These are phyloP conservation scores for Tetragonula clypearis DNA, from an alignment of 1,140 invertebrate species.

Conservation along the genomic window DNA sequence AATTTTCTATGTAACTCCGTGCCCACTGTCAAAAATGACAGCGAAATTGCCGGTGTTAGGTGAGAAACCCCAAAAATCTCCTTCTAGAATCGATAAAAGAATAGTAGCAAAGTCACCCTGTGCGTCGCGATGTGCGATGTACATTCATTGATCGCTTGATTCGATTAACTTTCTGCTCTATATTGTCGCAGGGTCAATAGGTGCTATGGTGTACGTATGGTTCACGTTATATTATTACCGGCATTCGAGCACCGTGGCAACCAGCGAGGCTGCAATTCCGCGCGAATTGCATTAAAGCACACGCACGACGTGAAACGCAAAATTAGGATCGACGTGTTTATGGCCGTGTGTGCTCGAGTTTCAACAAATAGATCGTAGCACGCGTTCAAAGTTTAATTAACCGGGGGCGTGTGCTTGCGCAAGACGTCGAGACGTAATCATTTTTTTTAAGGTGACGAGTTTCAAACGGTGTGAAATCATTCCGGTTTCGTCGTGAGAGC, in stretches of 20 bases:
- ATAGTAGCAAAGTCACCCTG: no score
- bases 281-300: constrained; percentile 38
- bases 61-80: neutral
- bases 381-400: constrained; percentile 43
- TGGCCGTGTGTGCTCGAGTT: constrained; percentile 35
- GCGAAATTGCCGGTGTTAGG: no score
- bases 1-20: neutral
- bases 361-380: constrained; percentile 42
- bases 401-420: constrained; percentile 30
- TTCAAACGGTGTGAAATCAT: neutral
- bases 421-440: constrained; percentile 23
- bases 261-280: constrained; percentile 40
- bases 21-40: neutral
- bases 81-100: neutral
- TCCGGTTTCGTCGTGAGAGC: neutral
- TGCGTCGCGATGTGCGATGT: constrained; percentile 26
- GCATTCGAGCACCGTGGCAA: constrained; percentile 46
- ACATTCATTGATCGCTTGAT: constrained; percentile 65
- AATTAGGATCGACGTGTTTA: constrained; percentile 56
- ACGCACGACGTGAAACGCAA: constrained; percentile 20
- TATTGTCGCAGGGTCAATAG: constrained; percentile 64
- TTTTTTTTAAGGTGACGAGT: constrained; percentile 8
- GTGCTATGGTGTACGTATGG: constrained; percentile 49
- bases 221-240: constrained; percentile 55
- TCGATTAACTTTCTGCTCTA: constrained; percentile 66